phyloP scores from a whole-genome alignment of 1,140 invertebrate species.

The Euwallacea similis region DNA sequence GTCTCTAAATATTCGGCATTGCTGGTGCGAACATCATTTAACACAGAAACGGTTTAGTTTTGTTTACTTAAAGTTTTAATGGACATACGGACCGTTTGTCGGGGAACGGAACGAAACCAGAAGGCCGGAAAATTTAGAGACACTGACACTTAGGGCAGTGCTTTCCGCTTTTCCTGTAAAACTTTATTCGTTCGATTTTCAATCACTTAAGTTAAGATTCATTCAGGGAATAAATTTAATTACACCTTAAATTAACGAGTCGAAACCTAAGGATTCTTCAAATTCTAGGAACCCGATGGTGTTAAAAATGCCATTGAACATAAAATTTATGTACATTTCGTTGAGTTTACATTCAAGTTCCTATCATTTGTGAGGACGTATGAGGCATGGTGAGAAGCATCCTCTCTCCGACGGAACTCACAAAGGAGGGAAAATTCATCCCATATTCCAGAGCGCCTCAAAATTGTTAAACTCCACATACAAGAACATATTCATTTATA shows the following conservation, averaged over 20 bases:
- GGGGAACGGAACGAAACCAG: not conserved
- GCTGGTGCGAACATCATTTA: not conserved
- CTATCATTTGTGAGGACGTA: too few relatives aligned
- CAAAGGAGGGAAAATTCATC: not conserved
- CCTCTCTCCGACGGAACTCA: not conserved
- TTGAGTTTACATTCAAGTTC: not conserved
- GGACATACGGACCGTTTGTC: conserved; percentile 1
- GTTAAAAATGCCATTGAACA: not conserved
- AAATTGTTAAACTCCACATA: not conserved
- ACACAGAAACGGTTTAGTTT: not conserved
- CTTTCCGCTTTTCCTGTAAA: too few relatives aligned
- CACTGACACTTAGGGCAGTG: not conserved
- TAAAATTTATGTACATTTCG: not conserved
- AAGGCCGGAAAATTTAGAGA: conserved; percentile 1
- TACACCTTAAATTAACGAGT: not conserved
- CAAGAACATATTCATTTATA: not conserved
- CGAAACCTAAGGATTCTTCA: not conserved
- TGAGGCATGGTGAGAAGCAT: too few relatives aligned
- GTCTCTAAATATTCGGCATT: too few relatives aligned
- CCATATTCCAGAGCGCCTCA: not conserved
- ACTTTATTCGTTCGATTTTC: too few relatives aligned
- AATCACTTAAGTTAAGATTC: not conserved
- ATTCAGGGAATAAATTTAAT: not conserved
- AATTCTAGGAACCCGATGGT: not conserved
- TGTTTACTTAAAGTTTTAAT: conserved; percentile 4